Conservation (phyloP, 1,140 invertebrate genomes). For the Helicorthomorpha holstii region DNA sequence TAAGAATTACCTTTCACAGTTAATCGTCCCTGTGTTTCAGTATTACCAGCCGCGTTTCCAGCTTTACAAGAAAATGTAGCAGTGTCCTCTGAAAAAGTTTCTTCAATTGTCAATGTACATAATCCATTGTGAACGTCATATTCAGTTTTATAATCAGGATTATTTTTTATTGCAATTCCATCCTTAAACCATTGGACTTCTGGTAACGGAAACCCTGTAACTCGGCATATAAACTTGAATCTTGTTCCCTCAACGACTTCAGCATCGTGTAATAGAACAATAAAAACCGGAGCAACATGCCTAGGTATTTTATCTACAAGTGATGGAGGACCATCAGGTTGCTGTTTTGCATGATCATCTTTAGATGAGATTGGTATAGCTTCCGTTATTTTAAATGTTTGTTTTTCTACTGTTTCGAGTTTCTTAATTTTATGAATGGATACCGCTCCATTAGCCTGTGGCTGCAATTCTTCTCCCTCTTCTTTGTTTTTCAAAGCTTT, state of each 20-base stretch:
- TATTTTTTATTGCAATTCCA: constrained; percentile 42
- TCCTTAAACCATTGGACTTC: constrained; percentile 54
- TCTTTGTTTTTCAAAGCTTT: constrained; percentile 31
- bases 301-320: constrained; percentile 17
- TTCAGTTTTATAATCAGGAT: constrained; percentile 46
- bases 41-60: constrained; percentile 44
- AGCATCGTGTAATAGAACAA: constrained; percentile 43
- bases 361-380: constrained; percentile 9
- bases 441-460: no score
- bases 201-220: constrained; percentile 35
- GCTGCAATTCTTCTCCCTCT: constrained; percentile 31
- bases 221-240: constrained; percentile 42
- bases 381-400: neutral
- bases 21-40: constrained; percentile 52
- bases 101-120: constrained; percentile 52
- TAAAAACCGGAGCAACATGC: constrained; percentile 35
- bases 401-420: no score
- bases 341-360: constrained; percentile 4
- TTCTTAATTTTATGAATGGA: no score
- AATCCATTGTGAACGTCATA: constrained; percentile 27
- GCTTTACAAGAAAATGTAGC: constrained; percentile 56
- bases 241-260: constrained; percentile 53
- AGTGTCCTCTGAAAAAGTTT: constrained; percentile 66
- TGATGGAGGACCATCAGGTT: constrained; percentile 18
- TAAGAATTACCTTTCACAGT: constrained; percentile 45